Base-by-base conservation (phyloP, 2,113 vertebrate genomes). In the Agapornis roseicollis region DNA sequence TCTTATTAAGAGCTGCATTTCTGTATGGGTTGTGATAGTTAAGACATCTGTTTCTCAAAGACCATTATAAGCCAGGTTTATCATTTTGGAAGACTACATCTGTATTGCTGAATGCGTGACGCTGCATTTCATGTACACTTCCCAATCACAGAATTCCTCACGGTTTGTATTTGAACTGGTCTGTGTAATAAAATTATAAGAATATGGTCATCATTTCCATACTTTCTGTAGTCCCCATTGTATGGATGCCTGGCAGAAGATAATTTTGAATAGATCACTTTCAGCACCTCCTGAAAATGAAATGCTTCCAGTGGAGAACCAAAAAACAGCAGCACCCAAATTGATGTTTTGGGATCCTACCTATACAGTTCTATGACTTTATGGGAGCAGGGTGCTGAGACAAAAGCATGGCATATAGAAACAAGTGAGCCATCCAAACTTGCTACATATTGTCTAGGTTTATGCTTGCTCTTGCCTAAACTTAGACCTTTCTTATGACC, bases 71-170 rank as follows among this genome's bases (percentile, higher is more conserved):
- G 5, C 17, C 42, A 83, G 19, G 17, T 70, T 88, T 50, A 35
- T 63, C 6, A 39, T 77, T 80, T 61, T 53, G 46, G 53, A n/a
- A 50, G 61, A 44, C 24, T 79, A 50, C 70, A 37, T 49, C 17
- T 52, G 41, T 17, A 46, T 88, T 95, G 73, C n/a, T 86, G 50
- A 41, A 28, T n/a, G 31, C 0, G 0, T 53, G 42, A 25, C 61
- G 33, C 58, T 91, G 76, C 14, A 7, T 27, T 61, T 17, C 31
- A 66, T 0, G 0, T n/a, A 37, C 11, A 52, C 9, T 3, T 88
- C 39, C 16, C 0, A 0, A 10, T 27, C 0, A 0, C 68, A 83
- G 68, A 88, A 65, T 28, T 80, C 27, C 63, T 64, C 41, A 6
- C 0, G 0, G 13, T 10, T 29, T 33, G n/a, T 50, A 28, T 77